These are phyloP conservation scores for Rhombomys opimus DNA, from an alignment of 2,113 vertebrate species.

Conservation along the genomic window DNA sequence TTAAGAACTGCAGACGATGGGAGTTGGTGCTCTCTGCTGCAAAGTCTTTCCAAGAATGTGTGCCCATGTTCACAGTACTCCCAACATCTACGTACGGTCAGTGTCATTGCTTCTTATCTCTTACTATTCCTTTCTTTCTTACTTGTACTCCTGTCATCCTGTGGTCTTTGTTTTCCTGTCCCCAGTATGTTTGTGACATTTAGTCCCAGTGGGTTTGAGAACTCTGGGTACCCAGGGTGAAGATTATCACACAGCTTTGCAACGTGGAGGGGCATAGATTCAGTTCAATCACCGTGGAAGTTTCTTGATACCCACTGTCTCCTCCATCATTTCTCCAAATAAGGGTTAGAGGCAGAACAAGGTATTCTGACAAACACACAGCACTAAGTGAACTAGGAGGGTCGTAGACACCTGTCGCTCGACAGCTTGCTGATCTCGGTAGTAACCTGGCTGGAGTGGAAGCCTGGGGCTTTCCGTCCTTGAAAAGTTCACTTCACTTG, in stretches of 20 bases:
- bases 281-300: neutral
- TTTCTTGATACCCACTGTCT: neutral
- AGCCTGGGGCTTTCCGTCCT: neutral
- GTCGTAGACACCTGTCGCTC: neutral
- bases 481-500: neutral
- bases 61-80: conserved; percentile 14
- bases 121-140: neutral
- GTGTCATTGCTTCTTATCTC: neutral
- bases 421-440: neutral
- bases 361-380: neutral
- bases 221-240: conserved; percentile 49
- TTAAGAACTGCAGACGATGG: neutral
- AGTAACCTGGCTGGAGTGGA: neutral
- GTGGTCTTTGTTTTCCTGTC: conserved; percentile 67
- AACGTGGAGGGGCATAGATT: conserved; percentile 4
- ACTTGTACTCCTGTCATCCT: conserved; percentile 23
- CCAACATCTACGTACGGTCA: neutral
- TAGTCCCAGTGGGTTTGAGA: conserved; percentile 45
- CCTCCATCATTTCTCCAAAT: conserved; percentile 12
- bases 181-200: conserved; percentile 65
- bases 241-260: conserved; percentile 63
- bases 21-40: conserved; percentile 19
- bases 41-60: conserved; percentile 18
- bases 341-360: neutral
- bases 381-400: fast-evolving